Percentiles rank a stretch among this genome's conserved stretches.
phyloP scores from a whole-genome alignment of 2,888 invertebrate genomes.

The Tortricodes alternella region DNA sequence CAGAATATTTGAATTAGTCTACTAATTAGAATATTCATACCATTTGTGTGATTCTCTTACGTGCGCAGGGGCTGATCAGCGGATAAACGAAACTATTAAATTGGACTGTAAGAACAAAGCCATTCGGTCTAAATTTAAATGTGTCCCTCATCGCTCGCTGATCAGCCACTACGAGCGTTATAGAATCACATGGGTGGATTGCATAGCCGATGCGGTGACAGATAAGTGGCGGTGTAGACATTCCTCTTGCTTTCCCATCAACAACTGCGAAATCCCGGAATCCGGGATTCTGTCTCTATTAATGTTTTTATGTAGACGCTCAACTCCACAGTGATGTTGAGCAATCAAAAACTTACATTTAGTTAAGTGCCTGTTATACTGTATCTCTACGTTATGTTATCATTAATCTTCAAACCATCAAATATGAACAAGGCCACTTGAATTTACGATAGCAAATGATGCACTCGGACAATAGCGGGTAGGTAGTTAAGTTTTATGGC shows the following conservation, averaged over 20 bases:
- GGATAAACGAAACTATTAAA: too few relatives aligned
- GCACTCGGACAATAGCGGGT: conserved; percentile 52
- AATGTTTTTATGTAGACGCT: not conserved
- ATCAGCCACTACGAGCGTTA: too few relatives aligned
- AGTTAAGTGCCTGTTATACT: not conserved
- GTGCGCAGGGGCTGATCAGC: too few relatives aligned
- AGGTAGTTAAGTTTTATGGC: conserved; percentile 62
- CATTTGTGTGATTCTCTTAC: too few relatives aligned
- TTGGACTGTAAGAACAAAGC: too few relatives aligned
- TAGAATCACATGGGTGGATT: too few relatives aligned
- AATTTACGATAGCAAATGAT: conserved; percentile 65
- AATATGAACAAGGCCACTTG: conserved; percentile 56
- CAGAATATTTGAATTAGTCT: not conserved
- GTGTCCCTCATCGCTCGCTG: too few relatives aligned
- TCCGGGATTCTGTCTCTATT: not conserved
- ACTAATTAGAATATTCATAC: too few relatives aligned
- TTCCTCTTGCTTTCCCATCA: not conserved
- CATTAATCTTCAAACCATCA: conserved; percentile 49
- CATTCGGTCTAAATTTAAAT: too few relatives aligned
- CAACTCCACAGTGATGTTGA: too few relatives aligned
- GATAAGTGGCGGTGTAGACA: too few relatives aligned
- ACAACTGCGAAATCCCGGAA: not conserved
- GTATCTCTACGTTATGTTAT: not conserved
- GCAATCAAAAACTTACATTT: too few relatives aligned
- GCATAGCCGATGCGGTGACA: not conserved